A percentile compares a stretch with the other conserved stretches of the same genome.
These are phyloP conservation scores for Dicyrtomina minuta DNA, from an alignment of 2,888 invertebrate genomes.

Conservation along the genomic window DNA sequence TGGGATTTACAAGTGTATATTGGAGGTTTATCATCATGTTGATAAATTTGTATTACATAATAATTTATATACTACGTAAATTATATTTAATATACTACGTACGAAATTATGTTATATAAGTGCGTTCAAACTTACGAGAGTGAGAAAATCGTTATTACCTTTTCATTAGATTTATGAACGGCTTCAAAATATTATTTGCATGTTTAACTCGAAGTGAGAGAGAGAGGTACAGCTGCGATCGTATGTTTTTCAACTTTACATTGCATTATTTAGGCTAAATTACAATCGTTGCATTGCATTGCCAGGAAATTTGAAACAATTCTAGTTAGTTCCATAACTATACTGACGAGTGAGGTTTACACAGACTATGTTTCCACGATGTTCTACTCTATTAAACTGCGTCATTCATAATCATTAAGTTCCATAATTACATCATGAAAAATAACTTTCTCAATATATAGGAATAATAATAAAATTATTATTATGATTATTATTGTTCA, in stretches of 20 bases:
- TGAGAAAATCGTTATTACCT: too few relatives aligned
- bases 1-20: conserved; percentile 20
- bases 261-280: not conserved
- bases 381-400: conserved; percentile 4
- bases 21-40: conserved; percentile 14
- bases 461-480: not conserved
- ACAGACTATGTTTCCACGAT: conserved; percentile 8
- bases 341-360: conserved; percentile 19
- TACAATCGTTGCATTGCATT: conserved; percentile 17
- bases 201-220: too few relatives aligned
- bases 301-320: conserved; percentile 16
- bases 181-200: not conserved
- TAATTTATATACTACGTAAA: conserved; percentile 21
- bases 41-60: conserved; percentile 28
- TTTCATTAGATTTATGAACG: not conserved
- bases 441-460: conserved; percentile 11
- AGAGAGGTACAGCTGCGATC: too few relatives aligned
- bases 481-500: not conserved
- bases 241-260: too few relatives aligned
- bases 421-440: conserved; percentile 2
- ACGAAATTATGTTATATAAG: conserved; percentile 11
- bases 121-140: not conserved
- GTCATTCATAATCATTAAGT: not conserved
- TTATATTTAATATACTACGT: conserved; percentile 10
- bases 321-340: conserved; percentile 5